Evolutionary conservation across 1,140 invertebrate species (phyloP), one percentile per base, ranked within the genome.

Genomic region (Leucophenga varia): DNA sequence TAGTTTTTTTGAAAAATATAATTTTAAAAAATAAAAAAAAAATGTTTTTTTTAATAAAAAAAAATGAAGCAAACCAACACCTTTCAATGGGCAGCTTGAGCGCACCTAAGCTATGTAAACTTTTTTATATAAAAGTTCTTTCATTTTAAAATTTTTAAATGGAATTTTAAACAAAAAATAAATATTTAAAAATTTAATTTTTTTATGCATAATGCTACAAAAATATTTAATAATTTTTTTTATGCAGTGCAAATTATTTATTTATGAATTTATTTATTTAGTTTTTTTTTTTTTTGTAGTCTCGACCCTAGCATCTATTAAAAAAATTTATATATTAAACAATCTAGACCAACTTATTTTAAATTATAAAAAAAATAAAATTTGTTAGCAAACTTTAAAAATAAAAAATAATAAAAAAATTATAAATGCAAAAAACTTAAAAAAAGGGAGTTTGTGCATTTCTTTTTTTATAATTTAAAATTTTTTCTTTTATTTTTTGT

Each of bases 191-290:
- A 53, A 45, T 25, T 36, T 46, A 28, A 37, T 25, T 60, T 47
- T 54, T 39, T 34, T 45, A 61, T 39, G 68, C 69, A 72, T n/a
- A n/a, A n/a, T n/a, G n/a, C n/a, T n/a, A n/a, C n/a, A n/a, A n/a
- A 35, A 35, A 36, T 25, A 10, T 25, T 39, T 44, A 12, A 40
- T 40, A 53, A 45, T 25, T 36, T 46, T 47, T 54, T 39, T 34
- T 45, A 61, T 39, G 68, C 69, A 72, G 69, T 72, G 69, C 69
- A 72, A 72, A 72, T 67, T 57, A 54, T 71, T 69, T n/a, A n/a
- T n/a, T n/a, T n/a, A n/a, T n/a, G n/a, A n/a, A n/a, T n/a, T n/a
- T n/a, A n/a, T n/a, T n/a, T n/a, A n/a, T n/a, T n/a, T n/a, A n/a
- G n/a, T 61, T 54, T 31, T 36, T 47, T 52, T 35, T 35, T 49